A percentile compares a stretch with the other conserved stretches of the same genome.
phyloP scores from a whole-genome alignment of 2,113 vertebrate genomes.

The Galemys pyrenaicus region DNA sequence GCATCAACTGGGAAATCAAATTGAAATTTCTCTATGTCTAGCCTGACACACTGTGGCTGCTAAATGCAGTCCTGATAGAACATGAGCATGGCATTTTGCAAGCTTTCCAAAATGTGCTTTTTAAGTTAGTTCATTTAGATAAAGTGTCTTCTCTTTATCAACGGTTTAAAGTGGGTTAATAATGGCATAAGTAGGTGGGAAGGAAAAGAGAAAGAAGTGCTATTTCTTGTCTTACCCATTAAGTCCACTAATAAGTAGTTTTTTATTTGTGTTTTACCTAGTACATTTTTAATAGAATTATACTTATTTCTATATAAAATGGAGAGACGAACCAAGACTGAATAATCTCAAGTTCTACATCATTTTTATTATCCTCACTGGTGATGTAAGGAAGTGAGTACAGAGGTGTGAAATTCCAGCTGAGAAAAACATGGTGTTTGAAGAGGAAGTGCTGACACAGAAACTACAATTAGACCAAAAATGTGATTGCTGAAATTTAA shows the following conservation, averaged over 20 bases:
- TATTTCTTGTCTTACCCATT: constrained; percentile 30
- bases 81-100: not conserved
- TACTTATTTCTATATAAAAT: constrained; percentile 59
- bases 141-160: not conserved
- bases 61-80: not conserved
- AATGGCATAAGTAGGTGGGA: not conserved
- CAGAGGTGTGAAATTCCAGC: constrained; percentile 84
- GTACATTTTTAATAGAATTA: not conserved
- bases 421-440: constrained; percentile 78
- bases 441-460: constrained; percentile 81
- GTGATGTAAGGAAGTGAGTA: constrained; percentile 75
- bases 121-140: not conserved
- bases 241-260: constrained; percentile 41
- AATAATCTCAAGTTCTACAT: constrained; percentile 65
- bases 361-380: constrained; percentile 78
- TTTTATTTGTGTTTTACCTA: not conserved
- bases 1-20: not conserved
- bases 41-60: not conserved
- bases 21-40: not conserved
- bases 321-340: constrained; percentile 52
- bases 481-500: constrained; percentile 83
- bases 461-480: constrained; percentile 83
- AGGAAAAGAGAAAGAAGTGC: not conserved
- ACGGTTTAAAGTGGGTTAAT: constrained; percentile 52
- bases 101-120: constrained; percentile 7